Percentiles rank a stretch among this genome's conserved stretches.
Evolutionary conservation across 2,888 invertebrate species (phyloP).

Genomic region (Stenurella melanura): DNA sequence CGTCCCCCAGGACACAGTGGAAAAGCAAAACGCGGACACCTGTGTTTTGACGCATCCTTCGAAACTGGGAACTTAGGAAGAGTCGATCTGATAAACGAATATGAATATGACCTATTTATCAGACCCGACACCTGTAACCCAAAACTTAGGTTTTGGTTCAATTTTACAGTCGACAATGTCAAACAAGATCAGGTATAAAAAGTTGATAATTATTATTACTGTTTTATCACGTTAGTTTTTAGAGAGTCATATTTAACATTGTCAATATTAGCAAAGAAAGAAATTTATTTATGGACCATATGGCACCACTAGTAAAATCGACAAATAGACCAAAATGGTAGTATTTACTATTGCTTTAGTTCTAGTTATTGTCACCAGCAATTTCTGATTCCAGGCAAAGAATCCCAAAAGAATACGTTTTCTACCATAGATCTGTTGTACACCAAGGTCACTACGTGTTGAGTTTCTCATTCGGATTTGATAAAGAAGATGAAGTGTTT

Average conservation of each 20-base stretch:
- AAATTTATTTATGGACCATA: conserved; percentile 90
- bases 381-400: conserved; percentile 79
- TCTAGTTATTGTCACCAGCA: neutral
- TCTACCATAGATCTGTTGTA: conserved; percentile 91
- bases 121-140: conserved; percentile 98
- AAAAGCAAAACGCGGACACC: conserved; percentile 95
- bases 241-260: conserved; percentile 97
- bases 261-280: conserved; percentile 96
- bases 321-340: conserved; percentile 94
- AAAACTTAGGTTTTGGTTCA: conserved; percentile 95
- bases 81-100: conserved; percentile 94
- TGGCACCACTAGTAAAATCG: conserved; percentile 96
- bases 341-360: neutral
- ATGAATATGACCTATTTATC: conserved; percentile 96
- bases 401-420: conserved; percentile 87
- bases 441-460: conserved; percentile 95
- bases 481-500: conserved; percentile 94
- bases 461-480: conserved; percentile 95
- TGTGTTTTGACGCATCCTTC: conserved; percentile 97
- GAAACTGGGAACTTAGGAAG: conserved; percentile 98
- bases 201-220: neutral
- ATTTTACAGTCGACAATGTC: conserved; percentile 98
- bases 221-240: conserved; percentile 68
- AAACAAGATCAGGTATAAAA: conserved; percentile 87
- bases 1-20: conserved; percentile 94